Evolutionary conservation across 2,888 invertebrate genomes (phyloP).

Genomic region (Vandiemenella viatica): DNA sequence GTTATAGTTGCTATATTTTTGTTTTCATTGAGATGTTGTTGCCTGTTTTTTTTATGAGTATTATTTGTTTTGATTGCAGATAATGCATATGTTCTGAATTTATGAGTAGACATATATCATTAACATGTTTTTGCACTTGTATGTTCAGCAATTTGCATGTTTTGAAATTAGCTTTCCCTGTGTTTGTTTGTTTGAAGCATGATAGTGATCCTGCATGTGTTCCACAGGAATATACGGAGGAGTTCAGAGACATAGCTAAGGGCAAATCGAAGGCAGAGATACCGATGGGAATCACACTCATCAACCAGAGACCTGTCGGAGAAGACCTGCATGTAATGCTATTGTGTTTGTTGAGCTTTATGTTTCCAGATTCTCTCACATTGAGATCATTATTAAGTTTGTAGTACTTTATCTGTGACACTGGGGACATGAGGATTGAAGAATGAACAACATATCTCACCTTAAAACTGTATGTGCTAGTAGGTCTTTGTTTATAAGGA

Average conservation of each 20-base stretch:
- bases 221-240: conserved; percentile 85
- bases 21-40: background rate
- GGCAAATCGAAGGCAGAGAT: conserved; percentile 86
- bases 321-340: conserved; percentile 77
- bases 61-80: background rate
- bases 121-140: background rate
- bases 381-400: too few relatives aligned
- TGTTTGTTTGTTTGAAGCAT: conserved; percentile 34
- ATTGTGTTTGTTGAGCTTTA: conserved; percentile 12
- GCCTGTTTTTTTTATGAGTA: background rate
- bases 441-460: too few relatives aligned
- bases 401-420: too few relatives aligned
- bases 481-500: too few relatives aligned
- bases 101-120: background rate
- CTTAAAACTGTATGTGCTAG: too few relatives aligned
- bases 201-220: conserved; percentile 27
- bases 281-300: conserved; percentile 84
- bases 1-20: background rate
- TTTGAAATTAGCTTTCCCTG: conserved; percentile 22
- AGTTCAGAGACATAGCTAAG: conserved; percentile 92
- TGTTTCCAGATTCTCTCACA: too few relatives aligned
- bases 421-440: too few relatives aligned
- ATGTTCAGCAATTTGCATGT: conserved; percentile 11
- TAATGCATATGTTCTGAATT: background rate
- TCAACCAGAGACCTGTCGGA: conserved; percentile 88